These are phyloP conservation scores for Lonchura striata DNA, from an alignment of 2,113 vertebrate species.

Conservation along the genomic window DNA sequence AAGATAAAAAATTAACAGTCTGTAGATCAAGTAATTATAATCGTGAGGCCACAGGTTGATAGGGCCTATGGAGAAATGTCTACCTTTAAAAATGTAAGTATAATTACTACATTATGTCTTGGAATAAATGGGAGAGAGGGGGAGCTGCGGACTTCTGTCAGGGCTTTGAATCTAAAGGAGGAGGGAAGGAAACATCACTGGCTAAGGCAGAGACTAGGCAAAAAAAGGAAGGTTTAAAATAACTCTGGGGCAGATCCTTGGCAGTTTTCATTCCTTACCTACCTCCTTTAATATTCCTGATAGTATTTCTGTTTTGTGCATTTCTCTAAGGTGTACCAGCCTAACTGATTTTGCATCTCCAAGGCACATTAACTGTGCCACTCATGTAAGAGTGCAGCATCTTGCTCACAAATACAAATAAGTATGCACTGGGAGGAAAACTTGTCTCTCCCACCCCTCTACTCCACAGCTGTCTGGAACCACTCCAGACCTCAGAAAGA, in stretches of 20 bases:
- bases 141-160: not conserved
- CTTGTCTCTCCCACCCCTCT: not conserved
- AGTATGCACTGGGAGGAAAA: not conserved
- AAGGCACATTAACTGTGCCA: not conserved
- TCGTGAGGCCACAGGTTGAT: slow-evolving; percentile 51
- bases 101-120: slow-evolving; percentile 52
- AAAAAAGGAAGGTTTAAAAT: not conserved
- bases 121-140: slow-evolving; percentile 24
- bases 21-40: slow-evolving; percentile 63
- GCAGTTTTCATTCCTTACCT: not conserved
- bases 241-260: not conserved
- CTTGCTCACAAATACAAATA: not conserved
- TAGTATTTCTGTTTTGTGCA: not conserved
- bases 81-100: slow-evolving; percentile 62
- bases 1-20: slow-evolving; percentile 54
- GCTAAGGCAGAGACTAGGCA: not conserved
- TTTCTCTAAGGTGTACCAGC: not conserved
- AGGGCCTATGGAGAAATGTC: slow-evolving; percentile 62
- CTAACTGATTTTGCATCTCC: not conserved
- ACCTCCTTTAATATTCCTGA: not conserved
- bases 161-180: not conserved
- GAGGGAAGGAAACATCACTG: not conserved
- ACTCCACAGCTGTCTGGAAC: not conserved
- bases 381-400: accelerated
- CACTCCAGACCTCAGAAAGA: not conserved